Conservation (phyloP, 2,797 vertebrate species). For the Steatocranus sp. region DNA sequence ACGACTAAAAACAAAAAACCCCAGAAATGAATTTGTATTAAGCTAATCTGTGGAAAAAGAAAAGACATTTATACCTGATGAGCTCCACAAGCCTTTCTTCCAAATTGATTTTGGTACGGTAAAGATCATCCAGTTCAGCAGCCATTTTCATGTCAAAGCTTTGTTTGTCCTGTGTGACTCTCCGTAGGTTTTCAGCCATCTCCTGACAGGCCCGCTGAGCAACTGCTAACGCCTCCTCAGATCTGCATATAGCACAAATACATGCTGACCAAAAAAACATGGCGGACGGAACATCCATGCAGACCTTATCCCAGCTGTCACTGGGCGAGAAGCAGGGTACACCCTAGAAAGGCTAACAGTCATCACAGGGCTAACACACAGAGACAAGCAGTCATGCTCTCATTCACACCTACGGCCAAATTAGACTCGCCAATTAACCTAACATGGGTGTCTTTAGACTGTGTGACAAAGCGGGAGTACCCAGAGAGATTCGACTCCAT, state of each 20-base stretch:
- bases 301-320: background rate
- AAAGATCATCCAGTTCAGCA: slow-evolving; percentile 91
- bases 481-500: background rate
- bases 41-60: background rate
- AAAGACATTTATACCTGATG: slow-evolving; percentile 72
- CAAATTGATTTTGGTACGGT: slow-evolving; percentile 89
- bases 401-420: background rate
- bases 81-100: slow-evolving; percentile 93
- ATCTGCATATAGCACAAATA: slow-evolving; percentile 59
- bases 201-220: slow-evolving; percentile 76
- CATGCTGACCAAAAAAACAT: background rate
- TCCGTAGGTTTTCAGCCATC: slow-evolving; percentile 77
- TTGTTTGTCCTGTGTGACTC: slow-evolving; percentile 76
- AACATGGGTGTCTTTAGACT: background rate
- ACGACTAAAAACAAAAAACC: accelerated
- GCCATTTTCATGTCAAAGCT: slow-evolving; percentile 80
- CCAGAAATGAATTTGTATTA: background rate
- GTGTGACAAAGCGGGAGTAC: accelerated
- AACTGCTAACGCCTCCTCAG: slow-evolving; percentile 74
- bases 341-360: background rate
- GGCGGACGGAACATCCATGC: background rate
- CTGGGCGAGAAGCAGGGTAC: background rate
- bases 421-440: background rate
- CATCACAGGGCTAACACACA: background rate
- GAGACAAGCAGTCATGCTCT: background rate